Evolutionary conservation across 2,113 vertebrate genomes (phyloP), one percentile per base, ranked within the genome.

Genomic region (Chauna torquata): DNA sequence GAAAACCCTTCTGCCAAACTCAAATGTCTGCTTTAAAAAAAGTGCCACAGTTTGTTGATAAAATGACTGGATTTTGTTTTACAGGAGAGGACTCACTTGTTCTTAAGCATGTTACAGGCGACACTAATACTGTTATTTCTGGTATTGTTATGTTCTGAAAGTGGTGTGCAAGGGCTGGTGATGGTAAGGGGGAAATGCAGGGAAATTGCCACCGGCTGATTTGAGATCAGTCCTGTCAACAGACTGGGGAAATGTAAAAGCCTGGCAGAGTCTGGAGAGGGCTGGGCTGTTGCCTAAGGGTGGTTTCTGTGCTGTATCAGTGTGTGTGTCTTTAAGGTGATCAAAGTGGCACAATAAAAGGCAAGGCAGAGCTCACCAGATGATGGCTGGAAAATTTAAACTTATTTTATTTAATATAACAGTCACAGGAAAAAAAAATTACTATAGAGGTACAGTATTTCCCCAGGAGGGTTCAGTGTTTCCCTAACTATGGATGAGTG

Each of bases 141-240:
- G 40, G 22, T 22, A 19, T 27, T 30, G 19, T 30, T 62, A 50
- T 16, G 8, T 62, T 78, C 61, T 32, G 27, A 30, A 38, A 62
- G n/a, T 40, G 13, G 11, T 22, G 17, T 65, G 28, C 13, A 57
- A 28, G 62, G 52, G 58, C 80, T 30, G 42, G 27, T 36, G 59
- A n/a, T 79, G 36, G 78, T 82, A 85, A 75, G 66, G 27, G 76
- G 22, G 89, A 76, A 52, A 92, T 42, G 49, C 75, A 30, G 42
- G 52, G 50, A 88, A 61, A 84, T 11, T 58, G 72, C 59, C 57
- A 77, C 72, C 59, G 62, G 66, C 86, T 96, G 91, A 78, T 92
- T 96, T 93, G 82, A 89, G 82, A 77, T 83, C 52, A 64, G n/a
- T 64, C 62, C 77, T 89, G 77, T 88, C 61, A 92, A 34, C 30